A percentile compares a stretch with the other conserved stretches of the same genome.
Evolutionary conservation across 2,113 vertebrate species (phyloP).

Genomic region (Coracopsis vasa): DNA sequence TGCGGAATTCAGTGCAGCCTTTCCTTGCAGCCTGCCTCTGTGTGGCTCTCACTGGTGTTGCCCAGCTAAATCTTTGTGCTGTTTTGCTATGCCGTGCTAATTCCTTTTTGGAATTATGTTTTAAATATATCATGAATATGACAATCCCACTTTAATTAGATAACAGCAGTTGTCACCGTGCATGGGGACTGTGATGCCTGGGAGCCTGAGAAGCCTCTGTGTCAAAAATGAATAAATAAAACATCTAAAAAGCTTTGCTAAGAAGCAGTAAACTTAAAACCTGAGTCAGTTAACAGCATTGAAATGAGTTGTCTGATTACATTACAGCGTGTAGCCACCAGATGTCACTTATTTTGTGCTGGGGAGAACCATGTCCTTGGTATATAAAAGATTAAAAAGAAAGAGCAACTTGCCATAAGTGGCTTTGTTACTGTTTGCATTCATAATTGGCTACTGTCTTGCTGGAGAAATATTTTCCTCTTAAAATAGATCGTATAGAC

Average conservation of each 20-base stretch:
- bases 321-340: neutral
- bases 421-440: neutral
- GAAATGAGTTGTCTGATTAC: neutral
- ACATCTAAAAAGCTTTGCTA: neutral
- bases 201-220: neutral
- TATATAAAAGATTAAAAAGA: neutral
- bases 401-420: neutral
- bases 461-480: neutral
- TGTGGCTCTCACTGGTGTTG: neutral
- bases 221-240: conserved; percentile 29
- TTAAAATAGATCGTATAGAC: neutral
- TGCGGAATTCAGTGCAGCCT: neutral
- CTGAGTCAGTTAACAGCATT: neutral
- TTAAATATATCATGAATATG: neutral
- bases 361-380: neutral
- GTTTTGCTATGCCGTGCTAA: neutral
- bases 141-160: neutral
- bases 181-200: neutral
- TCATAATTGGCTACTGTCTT: neutral
- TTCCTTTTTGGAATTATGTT: neutral
- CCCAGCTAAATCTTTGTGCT: neutral
- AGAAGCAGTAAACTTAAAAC: neutral
- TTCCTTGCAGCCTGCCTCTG: neutral
- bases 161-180: neutral
- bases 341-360: conserved; percentile 7